Evolutionary conservation across 2,113 vertebrate species (phyloP).

Genomic region (Accipiter virgatus): DNA sequence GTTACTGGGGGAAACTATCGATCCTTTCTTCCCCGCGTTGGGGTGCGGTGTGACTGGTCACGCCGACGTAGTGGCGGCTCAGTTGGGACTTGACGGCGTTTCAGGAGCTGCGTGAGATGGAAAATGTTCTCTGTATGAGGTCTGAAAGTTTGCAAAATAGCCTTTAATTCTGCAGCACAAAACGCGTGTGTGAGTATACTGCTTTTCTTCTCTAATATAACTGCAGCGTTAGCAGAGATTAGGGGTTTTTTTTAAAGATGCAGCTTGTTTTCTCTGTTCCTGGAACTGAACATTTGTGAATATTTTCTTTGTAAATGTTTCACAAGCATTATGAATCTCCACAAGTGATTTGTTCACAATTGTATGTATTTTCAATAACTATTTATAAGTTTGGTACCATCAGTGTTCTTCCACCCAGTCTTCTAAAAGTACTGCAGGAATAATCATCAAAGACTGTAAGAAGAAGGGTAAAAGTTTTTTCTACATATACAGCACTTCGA

Average conservation of each 20-base stretch:
- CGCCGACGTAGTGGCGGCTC: fast-evolving
- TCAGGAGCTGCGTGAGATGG: neutral
- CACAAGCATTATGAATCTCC: neutral
- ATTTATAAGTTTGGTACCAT: neutral
- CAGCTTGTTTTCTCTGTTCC: neutral
- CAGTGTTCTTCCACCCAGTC: neutral
- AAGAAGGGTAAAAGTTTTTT: neutral
- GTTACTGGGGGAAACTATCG: neutral
- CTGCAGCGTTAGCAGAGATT: neutral
- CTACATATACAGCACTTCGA: neutral
- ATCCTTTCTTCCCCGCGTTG: fast-evolving
- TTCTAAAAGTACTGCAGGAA: neutral
- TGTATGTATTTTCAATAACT: neutral
- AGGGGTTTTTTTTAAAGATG: neutral
- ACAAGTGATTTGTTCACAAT: neutral
- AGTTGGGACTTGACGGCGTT: fast-evolving
- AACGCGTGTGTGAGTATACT: fast-evolving
- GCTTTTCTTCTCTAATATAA: neutral
- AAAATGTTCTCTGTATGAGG: neutral
- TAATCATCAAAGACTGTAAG: neutral
- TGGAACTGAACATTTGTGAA: neutral
- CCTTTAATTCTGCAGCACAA: neutral
- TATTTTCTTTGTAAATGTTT: neutral
- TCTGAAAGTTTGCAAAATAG: neutral
- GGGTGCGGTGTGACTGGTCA: neutral